Evolutionary conservation across 2,888 invertebrate genomes (phyloP).

Genomic region (Auanema sp.): DNA sequence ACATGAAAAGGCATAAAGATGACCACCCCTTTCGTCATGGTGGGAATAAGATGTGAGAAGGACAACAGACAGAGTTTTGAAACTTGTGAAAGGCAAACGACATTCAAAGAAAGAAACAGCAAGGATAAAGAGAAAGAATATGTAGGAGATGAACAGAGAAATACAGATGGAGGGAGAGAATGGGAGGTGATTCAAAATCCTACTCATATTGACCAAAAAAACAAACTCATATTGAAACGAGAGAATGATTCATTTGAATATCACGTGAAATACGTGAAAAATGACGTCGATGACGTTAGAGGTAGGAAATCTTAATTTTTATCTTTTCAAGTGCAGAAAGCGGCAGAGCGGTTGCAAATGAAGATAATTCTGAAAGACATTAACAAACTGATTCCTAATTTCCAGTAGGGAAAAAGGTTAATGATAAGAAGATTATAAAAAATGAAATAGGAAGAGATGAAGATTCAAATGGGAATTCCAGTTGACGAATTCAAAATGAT

Average conservation of each 20-base stretch:
- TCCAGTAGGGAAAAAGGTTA: no score
- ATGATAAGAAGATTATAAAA: no score
- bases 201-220: neutral
- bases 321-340: no score
- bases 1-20: constrained; percentile 1
- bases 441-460: no score
- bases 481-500: no score
- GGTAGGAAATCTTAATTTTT: no score
- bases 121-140: neutral
- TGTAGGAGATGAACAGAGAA: neutral
- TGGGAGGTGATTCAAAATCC: neutral
- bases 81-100: constrained; percentile 3
- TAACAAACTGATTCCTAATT: no score
- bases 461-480: no score
- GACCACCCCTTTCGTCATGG: no score
- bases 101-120: neutral
- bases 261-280: neutral
- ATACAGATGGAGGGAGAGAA: neutral
- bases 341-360: no score
- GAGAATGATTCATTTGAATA: neutral
- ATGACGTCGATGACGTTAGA: neutral
- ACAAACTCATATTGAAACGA: neutral
- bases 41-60: neutral
- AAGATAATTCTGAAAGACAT: no score
- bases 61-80: neutral